Base-by-base conservation (phyloP, 2,113 vertebrate species). In the Glaucomys volans region DNA sequence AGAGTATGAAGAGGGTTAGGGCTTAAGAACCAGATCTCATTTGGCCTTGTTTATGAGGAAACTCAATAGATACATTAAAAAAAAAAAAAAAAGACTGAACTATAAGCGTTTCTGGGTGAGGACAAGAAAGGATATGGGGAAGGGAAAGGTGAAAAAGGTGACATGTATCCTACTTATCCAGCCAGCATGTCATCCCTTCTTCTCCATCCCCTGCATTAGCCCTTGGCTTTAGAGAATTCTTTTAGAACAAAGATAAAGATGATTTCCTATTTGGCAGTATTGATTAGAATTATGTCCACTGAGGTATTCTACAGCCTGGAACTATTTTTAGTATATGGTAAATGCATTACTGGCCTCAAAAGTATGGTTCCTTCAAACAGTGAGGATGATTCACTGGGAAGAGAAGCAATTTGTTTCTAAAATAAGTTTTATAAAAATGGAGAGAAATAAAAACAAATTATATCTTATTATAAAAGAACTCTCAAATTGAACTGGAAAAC, bases 401-500 rank as follows among this genome's bases (percentile, higher is more conserved):
- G 79, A 97, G 24, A 92, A 95, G 47, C 64, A 83, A 95, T 64
- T 81, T 94, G 40, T 87, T 94, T 92, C 80, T 83, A 94, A 82
- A 89, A 24, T 85, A 20, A 80, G 2, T 2, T 76, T 37, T 22
- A 96, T 64, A 92, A 94, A 92, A 90, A 84, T 88, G 50, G 52
- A 40, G 69, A 94, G 66, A 94, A 80, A 95, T 89, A 62, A 91
- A 95, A 85, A 89, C 50, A 91, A 84, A 35, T 40, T 76, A 40
- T 69, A 91, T 84, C 50, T 50, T 44, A 40, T 54, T 66, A 83
- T 16, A 62, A 95, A 93, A 72, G n/a, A 87, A 87, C 50, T 94
- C 44, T 95, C 44, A 95, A 77, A 62, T 66, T n/a, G 44, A 87
- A 87, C 81, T 20, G 24, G 40, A 83, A 94, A 95, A 72, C 20